Percentiles rank a stretch among this genome's conserved stretches.
Conservation (phyloP, 2,888 invertebrate species). For the Tipula vernalis region DNA sequence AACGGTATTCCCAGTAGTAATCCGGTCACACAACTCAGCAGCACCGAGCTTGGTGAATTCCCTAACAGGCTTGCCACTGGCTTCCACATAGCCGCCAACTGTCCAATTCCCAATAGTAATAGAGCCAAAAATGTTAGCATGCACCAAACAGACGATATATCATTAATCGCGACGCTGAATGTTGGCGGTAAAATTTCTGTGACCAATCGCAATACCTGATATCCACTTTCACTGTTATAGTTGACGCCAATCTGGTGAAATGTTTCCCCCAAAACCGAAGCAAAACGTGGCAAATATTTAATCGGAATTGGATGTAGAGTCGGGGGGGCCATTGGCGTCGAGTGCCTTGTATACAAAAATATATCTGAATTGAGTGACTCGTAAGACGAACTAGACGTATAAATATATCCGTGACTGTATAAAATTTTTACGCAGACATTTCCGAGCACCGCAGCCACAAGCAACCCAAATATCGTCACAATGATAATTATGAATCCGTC, state of each 20-base stretch:
- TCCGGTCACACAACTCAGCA: conserved; percentile 66
- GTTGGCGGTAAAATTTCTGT: conserved; percentile 87
- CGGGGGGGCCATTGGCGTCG: conserved; percentile 48
- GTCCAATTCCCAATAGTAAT: conserved; percentile 76
- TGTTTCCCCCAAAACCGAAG: conserved; percentile 31
- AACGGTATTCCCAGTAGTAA: conserved; percentile 73
- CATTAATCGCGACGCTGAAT: conserved; percentile 60
- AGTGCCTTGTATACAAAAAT: conserved; percentile 49
- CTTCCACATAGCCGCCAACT: conserved; percentile 84
- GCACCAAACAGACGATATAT: conserved; percentile 78
- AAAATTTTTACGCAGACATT: conserved; percentile 72
- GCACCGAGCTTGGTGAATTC: conserved; percentile 60
- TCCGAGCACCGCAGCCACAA: conserved; percentile 66
- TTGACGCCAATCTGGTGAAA: conserved; percentile 14
- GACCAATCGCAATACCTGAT: conserved; percentile 70
- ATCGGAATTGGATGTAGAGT: conserved; percentile 39
- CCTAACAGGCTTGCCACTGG: conserved; percentile 71
- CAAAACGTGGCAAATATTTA: conserved; percentile 31
- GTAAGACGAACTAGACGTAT: conserved; percentile 75
- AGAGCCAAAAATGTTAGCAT: conserved; percentile 74
- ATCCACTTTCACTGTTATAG: conserved; percentile 45
- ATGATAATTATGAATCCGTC: conserved; percentile 56
- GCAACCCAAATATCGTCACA: conserved; percentile 60
- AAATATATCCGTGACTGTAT: conserved; percentile 57
- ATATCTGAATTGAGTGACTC: conserved; percentile 58